A percentile compares a stretch with the other conserved stretches of the same genome.
Evolutionary conservation across 2,113 vertebrate genomes (phyloP).

Genomic region (Orthonyx spaldingii): DNA sequence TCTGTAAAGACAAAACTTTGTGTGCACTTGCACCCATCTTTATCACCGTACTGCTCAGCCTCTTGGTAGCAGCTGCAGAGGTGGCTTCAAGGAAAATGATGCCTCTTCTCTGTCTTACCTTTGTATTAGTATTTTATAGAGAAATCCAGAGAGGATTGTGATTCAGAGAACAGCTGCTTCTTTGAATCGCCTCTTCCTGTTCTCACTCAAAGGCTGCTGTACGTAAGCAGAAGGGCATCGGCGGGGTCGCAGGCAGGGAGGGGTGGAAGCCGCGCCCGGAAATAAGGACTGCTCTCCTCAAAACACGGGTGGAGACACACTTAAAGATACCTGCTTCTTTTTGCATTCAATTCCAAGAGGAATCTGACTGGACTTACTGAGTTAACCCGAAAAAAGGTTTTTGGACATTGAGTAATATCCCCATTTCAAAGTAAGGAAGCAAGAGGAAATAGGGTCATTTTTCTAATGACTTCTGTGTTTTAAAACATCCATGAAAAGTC

Average conservation of each 20-base stretch:
- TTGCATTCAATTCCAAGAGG: neutral
- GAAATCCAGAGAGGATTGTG: constrained; percentile 41
- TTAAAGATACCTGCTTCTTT: neutral
- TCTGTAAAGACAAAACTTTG: neutral
- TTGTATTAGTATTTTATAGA: neutral
- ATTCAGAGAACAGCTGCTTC: constrained; percentile 58
- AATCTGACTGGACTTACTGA: neutral
- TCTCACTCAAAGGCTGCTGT: neutral
- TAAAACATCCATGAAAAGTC: neutral
- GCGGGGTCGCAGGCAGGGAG: neutral
- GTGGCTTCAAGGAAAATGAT: neutral
- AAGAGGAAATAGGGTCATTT: neutral
- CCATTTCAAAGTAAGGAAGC: neutral
- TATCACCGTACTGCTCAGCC: neutral
- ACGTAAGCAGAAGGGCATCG: neutral
- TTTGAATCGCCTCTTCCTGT: constrained; percentile 30
- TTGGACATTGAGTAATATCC: neutral
- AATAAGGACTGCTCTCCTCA: neutral
- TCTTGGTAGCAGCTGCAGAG: neutral
- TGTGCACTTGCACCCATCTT: neutral
- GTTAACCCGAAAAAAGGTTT: neutral
- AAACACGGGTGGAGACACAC: neutral
- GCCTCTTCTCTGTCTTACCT: neutral
- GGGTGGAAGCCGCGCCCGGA: neutral
- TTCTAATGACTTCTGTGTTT: neutral